Base-by-base conservation (phyloP, 1,140 invertebrate species). In the Eriocheir sinensis region DNA sequence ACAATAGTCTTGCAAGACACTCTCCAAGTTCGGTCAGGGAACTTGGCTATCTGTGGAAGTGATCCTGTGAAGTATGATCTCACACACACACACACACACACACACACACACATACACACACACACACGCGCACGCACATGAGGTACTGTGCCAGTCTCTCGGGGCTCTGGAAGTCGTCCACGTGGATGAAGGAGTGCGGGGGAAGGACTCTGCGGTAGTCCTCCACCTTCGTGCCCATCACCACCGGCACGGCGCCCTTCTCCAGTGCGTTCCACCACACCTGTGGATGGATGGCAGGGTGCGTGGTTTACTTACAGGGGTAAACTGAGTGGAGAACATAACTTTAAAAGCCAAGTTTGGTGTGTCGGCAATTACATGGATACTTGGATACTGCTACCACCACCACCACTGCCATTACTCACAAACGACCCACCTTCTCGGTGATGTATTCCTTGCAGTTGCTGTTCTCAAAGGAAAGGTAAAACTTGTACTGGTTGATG, bases 401-500 rank as follows among this genome's bases (percentile, higher is more conserved):
- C 96, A 34, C 15, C 94, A 92, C 30, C 79, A 80, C 95, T 17
- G 96, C 60, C 86, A n/a, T n/a, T n/a, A 44, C 21, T 32, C 4
- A 4, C 17, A 38, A 85, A 30, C 32, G 15, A 44, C 79, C 92
- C 53, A 95, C 96, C 96, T 98, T 98, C 96, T 98, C 98, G 0
- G 98, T 98, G 36, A 98, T 96, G 95, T 98, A 98, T 95, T 98
- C 97, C n/a, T 96, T 96, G 94, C 98, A 98, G 94, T 97, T 97
- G 0, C 97, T 97, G 96, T 98, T 98, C 96, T 98, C 98, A 94
- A 98, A 98, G 0, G 98, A 97, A 41, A 98, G 96, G 96, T 98
- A 98, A 96, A 98, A 98, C 95, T 98, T 97, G 96, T 98, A 98
- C 0, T 97, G 88, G 2, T 97, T 96, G 12, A 98, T 96, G 21